Evolutionary conservation across 2,797 vertebrate species (phyloP), one percentile per base, ranked within the genome.

Genomic region (Phrynocephalus forsythii): DNA sequence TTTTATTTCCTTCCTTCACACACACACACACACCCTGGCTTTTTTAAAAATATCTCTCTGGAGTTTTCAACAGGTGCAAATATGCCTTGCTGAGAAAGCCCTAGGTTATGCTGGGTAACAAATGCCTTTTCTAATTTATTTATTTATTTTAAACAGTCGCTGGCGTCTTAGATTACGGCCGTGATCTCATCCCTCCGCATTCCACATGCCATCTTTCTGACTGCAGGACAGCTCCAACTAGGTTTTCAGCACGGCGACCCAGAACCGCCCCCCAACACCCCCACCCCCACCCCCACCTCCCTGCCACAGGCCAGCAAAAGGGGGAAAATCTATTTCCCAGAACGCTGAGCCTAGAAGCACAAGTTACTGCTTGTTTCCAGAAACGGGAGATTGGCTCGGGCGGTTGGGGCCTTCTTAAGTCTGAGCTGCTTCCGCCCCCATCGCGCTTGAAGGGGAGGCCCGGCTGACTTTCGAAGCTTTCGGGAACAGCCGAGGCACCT

Each of bases 351-450:
- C 1, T 6, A 79, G 7, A 91, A 90, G 82, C 16, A 91, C 94
- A 93, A 94, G 94, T 90, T 90, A 84, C 95, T 60, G 89, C 88
- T 93, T 94, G 94, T 94, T 95, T 94, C 94, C 85, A 90, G 95
- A 89, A 90, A 75, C 69, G 10, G 4, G 56, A 69, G 16, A 72
- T 86, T 75, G 80, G 1, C 52, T 56, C 52, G 0, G 87, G 85
- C 94, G 90, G 86, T 94, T 95, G 96, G 97, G 97, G 96, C 95
- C 97, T 97, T 97, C 97, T 96, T 95, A 96, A 95, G 94, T 73
- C 50, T 87, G 0, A 76, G 91, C 1, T 87, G 95, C 95, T 91
- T 96, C 96, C 96, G 96, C 78, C 92, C 78, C 92, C 69, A 91
- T 86, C 81, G 76, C 76, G 93, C 94, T 94, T 93, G n/a, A 26